Evolutionary conservation across 2,113 vertebrate genomes (phyloP), one percentile per base, ranked within the genome.

Genomic region (Bettongia penicillata): DNA sequence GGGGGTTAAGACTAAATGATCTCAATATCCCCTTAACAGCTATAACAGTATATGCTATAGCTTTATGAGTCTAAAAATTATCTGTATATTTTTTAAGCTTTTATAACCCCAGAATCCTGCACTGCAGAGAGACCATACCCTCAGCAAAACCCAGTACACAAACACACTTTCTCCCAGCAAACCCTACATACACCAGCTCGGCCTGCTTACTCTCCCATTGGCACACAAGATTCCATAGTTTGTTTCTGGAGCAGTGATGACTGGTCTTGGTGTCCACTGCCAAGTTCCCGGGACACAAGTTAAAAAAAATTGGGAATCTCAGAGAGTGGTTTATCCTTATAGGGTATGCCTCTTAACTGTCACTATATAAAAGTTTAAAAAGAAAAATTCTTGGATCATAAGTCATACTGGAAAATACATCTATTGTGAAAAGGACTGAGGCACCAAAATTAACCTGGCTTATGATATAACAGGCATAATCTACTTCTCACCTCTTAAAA

Each of bases 261-360:
- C 91, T 51, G 92, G 95, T 90, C 90, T 90, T 92, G n/a, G 77
- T 53, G 48, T 51, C 77, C 90, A 94, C 49, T 0, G 90, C 91
- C 93, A 89, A 97, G 95, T 93, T 96, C 91, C 68, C 2, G 52
- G 92, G 93, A 93, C 77, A 19, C 48, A 49, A 49, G 96, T 31
- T 90, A 31, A 52, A 16, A 57, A 89, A 89, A 94, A 91, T 14
- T 22, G 94, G 26, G 93, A 93, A 93, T 92, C 92, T 31, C 52
- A 49, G 3, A 92, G 96, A 94, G 2, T 1, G 93, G 68, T 51
- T 96, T 97, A 90, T 96, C 98, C 97, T 97, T 98, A 97, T 96
- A 97, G 96, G 97, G 97, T 90, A 77, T 94, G 94, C 91, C 49
- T 94, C 91, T 51, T 43, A 53, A 68, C 89, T 53, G 93, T 90